A percentile compares a stretch with the other conserved stretches of the same genome.
Evolutionary conservation across 2,797 vertebrate genomes (phyloP).

Genomic region (Halcyon leucocephala): DNA sequence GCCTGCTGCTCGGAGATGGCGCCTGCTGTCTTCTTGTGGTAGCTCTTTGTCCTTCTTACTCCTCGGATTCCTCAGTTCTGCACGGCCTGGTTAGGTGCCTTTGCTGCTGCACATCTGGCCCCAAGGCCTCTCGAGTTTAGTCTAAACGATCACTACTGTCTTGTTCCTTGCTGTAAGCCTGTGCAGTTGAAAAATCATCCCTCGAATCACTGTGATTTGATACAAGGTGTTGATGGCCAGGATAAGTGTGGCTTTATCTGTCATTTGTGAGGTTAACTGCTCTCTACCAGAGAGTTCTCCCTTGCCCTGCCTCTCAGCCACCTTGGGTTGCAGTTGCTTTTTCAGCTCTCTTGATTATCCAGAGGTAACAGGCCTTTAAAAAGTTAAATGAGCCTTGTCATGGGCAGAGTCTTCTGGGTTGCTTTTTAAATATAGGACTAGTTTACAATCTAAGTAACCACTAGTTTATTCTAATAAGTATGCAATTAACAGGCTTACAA

Average conservation of each 20-base stretch:
- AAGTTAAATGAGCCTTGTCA: neutral
- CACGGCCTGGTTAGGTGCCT: neutral
- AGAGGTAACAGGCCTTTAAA: neutral
- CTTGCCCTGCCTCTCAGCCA: neutral
- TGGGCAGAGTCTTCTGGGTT: neutral
- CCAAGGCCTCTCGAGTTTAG: neutral
- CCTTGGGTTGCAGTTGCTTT: neutral
- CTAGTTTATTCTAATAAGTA: neutral
- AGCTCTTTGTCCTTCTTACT: neutral
- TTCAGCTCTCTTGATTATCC: neutral
- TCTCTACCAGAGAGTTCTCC: rapidly evolving
- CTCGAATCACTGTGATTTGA: rapidly evolving
- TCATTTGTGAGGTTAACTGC: neutral
- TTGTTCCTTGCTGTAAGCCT: neutral
- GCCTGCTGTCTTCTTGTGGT: neutral
- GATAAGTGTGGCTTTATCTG: rapidly evolving
- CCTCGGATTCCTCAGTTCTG: rapidly evolving
- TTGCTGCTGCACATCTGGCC: rapidly evolving
- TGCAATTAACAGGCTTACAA: neutral
- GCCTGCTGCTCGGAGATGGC: neutral
- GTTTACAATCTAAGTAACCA: neutral
- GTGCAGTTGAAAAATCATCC: neutral
- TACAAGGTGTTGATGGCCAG: neutral
- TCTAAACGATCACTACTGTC: rapidly evolving
- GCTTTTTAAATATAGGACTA: neutral